These are phyloP conservation scores for Malurus leucopterus DNA, from an alignment of 2,797 vertebrate genomes.

Conservation along the genomic window DNA sequence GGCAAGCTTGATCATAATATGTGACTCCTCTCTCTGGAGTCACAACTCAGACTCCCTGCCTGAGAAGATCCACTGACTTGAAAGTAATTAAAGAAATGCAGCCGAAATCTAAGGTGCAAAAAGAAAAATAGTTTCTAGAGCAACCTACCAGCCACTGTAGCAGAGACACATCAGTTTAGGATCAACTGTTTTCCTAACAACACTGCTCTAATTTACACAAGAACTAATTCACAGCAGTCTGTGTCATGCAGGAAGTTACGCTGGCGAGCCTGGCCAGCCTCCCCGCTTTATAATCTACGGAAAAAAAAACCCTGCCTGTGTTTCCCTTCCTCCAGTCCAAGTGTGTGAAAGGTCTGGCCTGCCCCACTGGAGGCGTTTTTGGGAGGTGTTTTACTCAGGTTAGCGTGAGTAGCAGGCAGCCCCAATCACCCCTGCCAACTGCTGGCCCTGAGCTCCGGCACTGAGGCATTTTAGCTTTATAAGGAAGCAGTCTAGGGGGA, in stretches of 20 bases:
- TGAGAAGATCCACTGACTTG: not conserved
- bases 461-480: conserved; percentile 8
- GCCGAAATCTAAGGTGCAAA: not conserved
- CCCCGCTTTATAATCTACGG: conserved; percentile 21
- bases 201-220: conserved; percentile 24
- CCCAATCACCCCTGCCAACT: fast-evolving
- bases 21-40: not conserved
- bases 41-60: not conserved
- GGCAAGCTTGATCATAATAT: not conserved
- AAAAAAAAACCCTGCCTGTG: conserved; percentile 49
- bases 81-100: not conserved
- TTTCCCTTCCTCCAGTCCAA: conserved; percentile 47
- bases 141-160: not conserved
- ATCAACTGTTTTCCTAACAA: conserved; percentile 22
- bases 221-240: conserved; percentile 14
- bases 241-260: conserved; percentile 49
- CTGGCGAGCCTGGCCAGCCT: not conserved
- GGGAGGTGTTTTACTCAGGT: not conserved
- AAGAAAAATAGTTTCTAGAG: not conserved
- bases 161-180: not conserved
- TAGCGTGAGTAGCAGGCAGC: not conserved
- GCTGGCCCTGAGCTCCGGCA: not conserved
- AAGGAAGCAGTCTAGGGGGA: not conserved
- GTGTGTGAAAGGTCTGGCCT: conserved; percentile 62
- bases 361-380: conserved; percentile 2